phyloP scores from a whole-genome alignment of 2,888 invertebrate genomes.

The Agrochola lychnidis region DNA sequence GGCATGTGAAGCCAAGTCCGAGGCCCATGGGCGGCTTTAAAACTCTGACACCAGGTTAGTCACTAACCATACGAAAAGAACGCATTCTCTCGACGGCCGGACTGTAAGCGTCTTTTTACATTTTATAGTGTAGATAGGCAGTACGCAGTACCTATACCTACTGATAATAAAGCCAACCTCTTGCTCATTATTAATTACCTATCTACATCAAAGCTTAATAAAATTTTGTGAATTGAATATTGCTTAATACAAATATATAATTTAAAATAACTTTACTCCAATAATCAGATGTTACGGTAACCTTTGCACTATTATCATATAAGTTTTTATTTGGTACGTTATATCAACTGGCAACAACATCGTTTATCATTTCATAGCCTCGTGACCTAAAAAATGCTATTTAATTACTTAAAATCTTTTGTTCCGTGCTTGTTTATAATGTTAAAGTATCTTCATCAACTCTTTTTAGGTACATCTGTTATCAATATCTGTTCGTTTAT shows the following conservation, averaged over 20 bases:
- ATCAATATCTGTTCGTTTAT: constrained; percentile 17
- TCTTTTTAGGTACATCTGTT: constrained; percentile 9
- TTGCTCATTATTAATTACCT: constrained; percentile 1
- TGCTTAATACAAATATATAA: constrained; percentile 56
- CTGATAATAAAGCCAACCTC: background rate
- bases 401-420: constrained; percentile 57
- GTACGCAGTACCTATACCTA: background rate
- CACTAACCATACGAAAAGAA: too few species aligned
- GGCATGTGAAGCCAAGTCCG: too few species aligned
- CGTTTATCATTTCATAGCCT: constrained; percentile 86
- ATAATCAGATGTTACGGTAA: constrained; percentile 87
- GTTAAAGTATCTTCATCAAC: constrained; percentile 20
- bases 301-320: constrained; percentile 87
- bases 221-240: constrained; percentile 58
- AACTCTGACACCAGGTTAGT: too few species aligned
- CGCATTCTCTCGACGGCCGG: too few species aligned
- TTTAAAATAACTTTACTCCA: constrained; percentile 61
- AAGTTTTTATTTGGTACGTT: constrained; percentile 85
- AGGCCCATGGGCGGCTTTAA: too few species aligned
- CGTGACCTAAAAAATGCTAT: constrained; percentile 85
- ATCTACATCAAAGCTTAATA: constrained; percentile 1
- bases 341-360: constrained; percentile 85
- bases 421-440: constrained; percentile 38
- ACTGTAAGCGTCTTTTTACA: background rate
- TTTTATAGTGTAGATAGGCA: background rate